phyloP scores from a whole-genome alignment of 2,797 vertebrate genomes.

The Hoplostethus mediterraneus region DNA sequence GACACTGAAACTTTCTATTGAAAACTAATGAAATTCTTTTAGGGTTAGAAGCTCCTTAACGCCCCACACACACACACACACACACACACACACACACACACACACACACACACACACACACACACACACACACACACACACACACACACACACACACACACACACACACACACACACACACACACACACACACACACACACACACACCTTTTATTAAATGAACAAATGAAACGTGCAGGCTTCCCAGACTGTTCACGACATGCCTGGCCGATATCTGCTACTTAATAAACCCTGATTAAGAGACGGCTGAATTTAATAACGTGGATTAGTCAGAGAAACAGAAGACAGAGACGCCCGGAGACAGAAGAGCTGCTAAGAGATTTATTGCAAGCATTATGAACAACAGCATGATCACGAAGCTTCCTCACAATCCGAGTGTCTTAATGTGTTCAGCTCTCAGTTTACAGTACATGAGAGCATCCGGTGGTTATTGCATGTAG shows the following conservation, averaged over 20 bases:
- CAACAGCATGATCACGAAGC: conserved; percentile 40
- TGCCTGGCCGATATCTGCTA: background rate
- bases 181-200: too few species aligned
- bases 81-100: too few species aligned
- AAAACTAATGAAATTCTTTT: too few species aligned
- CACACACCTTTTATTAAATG: background rate
- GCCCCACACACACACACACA: too few species aligned
- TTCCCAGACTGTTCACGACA: background rate
- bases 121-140: too few species aligned
- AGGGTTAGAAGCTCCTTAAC: too few species aligned
- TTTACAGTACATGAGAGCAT: conserved; percentile 7
- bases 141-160: too few species aligned
- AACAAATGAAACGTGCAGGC: background rate
- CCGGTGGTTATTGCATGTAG: conserved; percentile 8
- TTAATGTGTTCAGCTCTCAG: conserved; percentile 18
- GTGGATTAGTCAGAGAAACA: background rate
- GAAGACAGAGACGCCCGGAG: background rate
- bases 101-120: too few species aligned
- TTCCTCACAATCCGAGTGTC: conserved; percentile 45
- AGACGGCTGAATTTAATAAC: background rate
- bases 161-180: too few species aligned
- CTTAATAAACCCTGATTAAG: background rate
- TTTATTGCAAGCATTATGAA: conserved; percentile 66
- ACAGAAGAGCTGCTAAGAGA: conserved; percentile 31
- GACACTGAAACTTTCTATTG: too few species aligned